Conservation (phyloP, 23 tunicate species). For the Styela plicata region DNA sequence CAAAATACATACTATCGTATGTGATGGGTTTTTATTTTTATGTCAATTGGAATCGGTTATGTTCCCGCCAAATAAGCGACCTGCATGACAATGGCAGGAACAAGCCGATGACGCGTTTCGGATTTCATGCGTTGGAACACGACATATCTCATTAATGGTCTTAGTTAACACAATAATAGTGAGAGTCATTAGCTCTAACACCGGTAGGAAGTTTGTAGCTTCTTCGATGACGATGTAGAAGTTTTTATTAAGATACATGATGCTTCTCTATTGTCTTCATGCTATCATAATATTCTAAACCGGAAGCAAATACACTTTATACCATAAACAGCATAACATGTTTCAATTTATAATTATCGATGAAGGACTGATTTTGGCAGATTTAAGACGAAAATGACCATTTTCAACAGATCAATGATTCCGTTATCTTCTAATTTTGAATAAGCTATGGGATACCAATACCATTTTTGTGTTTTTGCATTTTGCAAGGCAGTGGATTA, state of each 20-base stretch:
- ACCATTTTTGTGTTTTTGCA: too few species aligned
- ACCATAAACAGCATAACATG: not conserved
- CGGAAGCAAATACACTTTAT: not conserved
- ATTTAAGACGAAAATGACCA: too few species aligned
- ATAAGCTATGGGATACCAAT: too few species aligned
- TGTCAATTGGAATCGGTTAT: not conserved
- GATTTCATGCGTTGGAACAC: not conserved
- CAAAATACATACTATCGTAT: too few species aligned
- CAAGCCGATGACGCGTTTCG: not conserved
- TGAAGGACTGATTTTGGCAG: too few species aligned
- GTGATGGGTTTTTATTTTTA: too few species aligned
- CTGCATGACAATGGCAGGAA: not conserved
- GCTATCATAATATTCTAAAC: not conserved
- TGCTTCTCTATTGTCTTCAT: not conserved
- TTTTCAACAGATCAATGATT: too few species aligned
- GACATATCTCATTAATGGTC: not conserved
- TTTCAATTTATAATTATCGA: too few species aligned
- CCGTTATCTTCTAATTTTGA: too few species aligned
- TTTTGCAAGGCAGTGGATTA: too few species aligned
- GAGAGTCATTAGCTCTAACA: not conserved
- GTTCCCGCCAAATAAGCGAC: not conserved
- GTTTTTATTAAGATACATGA: not conserved
- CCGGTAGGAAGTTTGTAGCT: slow-evolving; percentile 17
- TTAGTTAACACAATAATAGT: not conserved
- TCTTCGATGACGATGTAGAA: slow-evolving; percentile 10